A percentile compares a stretch with the other conserved stretches of the same genome.
Evolutionary conservation across 23 tunicate species (phyloP).

Genomic region (Trididemnum nubilum): DNA sequence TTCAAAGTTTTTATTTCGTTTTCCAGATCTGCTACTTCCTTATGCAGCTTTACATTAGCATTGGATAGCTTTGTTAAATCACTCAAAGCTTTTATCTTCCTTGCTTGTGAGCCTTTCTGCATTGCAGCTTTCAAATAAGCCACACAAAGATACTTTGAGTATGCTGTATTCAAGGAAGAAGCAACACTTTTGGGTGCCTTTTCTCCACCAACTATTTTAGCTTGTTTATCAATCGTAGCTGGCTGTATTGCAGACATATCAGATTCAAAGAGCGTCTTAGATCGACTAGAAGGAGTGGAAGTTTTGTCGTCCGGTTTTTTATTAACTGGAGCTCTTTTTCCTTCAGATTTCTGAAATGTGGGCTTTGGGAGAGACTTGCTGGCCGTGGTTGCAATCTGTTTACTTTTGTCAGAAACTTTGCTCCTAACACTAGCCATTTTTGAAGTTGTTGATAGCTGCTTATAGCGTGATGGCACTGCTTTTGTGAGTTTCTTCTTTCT

Average conservation of each 20-base stretch:
- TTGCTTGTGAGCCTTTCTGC: not conserved
- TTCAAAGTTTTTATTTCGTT: not conserved
- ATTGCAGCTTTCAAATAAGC: not conserved
- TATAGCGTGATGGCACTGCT: too few relatives aligned
- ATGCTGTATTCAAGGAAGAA: not conserved
- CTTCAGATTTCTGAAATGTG: too few relatives aligned
- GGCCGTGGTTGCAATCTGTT: too few relatives aligned
- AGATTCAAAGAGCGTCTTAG: not conserved
- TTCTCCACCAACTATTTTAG: too few relatives aligned
- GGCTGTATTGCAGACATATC: not conserved
- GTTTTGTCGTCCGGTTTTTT: not conserved
- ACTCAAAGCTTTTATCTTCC: not conserved
- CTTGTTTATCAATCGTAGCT: not conserved
- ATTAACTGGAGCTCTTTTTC: too few relatives aligned
- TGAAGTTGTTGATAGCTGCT: too few relatives aligned
- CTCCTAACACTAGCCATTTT: too few relatives aligned
- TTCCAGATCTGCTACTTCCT: constrained; percentile 1
- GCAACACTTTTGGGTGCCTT: not conserved
- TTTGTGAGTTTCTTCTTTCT: too few relatives aligned
- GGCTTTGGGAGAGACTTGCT: too few relatives aligned
- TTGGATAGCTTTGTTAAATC: constrained; percentile 1
- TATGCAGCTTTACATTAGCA: not conserved
- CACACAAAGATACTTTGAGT: not conserved
- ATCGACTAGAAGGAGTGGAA: not conserved
- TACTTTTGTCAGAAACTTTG: too few relatives aligned